Percentiles rank a stretch among this genome's conserved stretches.
Conservation (phyloP, 2,113 vertebrate genomes). For the Malaclemys terrapin region DNA sequence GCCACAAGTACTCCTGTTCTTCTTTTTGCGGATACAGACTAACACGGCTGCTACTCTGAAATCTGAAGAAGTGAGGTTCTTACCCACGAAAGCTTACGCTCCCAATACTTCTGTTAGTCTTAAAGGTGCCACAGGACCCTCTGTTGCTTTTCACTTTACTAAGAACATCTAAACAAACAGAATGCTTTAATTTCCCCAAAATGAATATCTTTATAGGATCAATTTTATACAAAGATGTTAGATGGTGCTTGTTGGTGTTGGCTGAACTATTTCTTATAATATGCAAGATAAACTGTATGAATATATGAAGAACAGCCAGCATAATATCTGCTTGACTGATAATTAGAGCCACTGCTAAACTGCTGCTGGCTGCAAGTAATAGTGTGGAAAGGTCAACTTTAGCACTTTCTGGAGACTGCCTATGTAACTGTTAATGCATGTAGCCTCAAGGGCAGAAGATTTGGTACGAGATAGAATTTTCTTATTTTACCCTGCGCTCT, state of each 20-base stretch:
- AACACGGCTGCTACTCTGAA: too few relatives aligned
- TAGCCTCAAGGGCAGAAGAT: not conserved
- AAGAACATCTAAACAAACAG: not conserved
- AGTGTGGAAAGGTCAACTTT: not conserved
- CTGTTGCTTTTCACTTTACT: not conserved
- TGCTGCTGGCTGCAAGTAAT: not conserved
- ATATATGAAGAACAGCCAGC: not conserved
- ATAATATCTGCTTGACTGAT: not conserved
- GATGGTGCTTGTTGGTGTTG: too few relatives aligned
- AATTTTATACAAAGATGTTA: not conserved
- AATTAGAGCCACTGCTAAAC: rapidly evolving
- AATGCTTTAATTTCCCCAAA: not conserved
- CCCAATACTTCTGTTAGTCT: too few relatives aligned
- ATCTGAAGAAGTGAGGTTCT: too few relatives aligned
- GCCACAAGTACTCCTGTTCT: too few relatives aligned
- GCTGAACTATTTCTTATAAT: not conserved
- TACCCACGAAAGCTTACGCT: too few relatives aligned
- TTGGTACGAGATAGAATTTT: not conserved
- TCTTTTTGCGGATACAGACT: too few relatives aligned
- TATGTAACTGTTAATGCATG: rapidly evolving
- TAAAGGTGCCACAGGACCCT: too few relatives aligned
- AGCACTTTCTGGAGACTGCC: not conserved
- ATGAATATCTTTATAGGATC: rapidly evolving
- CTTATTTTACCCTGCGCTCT: too few relatives aligned
- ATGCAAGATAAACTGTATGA: not conserved